Conservation (phyloP, 2,797 vertebrate species). For the Staurois parvus region DNA sequence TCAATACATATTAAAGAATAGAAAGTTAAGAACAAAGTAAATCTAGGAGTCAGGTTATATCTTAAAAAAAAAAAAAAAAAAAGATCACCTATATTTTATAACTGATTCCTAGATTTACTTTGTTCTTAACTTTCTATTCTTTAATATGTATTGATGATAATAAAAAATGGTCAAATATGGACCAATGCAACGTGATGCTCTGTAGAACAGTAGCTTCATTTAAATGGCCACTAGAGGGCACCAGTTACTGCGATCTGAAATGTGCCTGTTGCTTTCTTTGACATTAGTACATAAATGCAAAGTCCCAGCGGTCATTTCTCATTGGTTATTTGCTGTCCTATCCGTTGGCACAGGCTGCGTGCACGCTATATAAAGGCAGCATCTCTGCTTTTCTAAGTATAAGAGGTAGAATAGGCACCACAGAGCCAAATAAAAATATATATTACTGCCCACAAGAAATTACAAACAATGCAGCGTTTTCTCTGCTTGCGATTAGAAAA, state of each 20-base stretch:
- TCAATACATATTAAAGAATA: neutral
- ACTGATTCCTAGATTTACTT: neutral
- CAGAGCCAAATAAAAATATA: slow-evolving; percentile 29
- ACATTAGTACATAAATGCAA: slow-evolving; percentile 61
- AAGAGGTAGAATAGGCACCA: slow-evolving; percentile 23
- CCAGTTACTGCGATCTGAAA: slow-evolving; percentile 72
- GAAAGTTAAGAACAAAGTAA: too few relatives aligned
- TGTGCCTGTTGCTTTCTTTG: slow-evolving; percentile 58
- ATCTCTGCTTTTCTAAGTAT: slow-evolving; percentile 12
- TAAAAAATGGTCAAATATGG: neutral
- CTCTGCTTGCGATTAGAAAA: neutral
- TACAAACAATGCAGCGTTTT: slow-evolving; percentile 33
- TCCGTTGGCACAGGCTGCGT: slow-evolving; percentile 11
- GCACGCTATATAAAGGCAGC: slow-evolving; percentile 30
- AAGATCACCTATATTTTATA: too few relatives aligned
- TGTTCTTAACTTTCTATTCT: too few relatives aligned
- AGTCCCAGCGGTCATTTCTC: slow-evolving; percentile 57
- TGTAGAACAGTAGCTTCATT: slow-evolving; percentile 31
- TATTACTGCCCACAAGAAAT: slow-evolving; percentile 16
- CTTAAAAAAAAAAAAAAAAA: too few relatives aligned
- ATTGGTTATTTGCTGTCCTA: slow-evolving; percentile 63
- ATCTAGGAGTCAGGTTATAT: neutral
- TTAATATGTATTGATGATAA: neutral
- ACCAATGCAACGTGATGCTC: neutral
- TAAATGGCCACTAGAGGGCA: slow-evolving; percentile 79